Conservation (phyloP, 2,797 vertebrate genomes). For the Propithecus perrieri region DNA sequence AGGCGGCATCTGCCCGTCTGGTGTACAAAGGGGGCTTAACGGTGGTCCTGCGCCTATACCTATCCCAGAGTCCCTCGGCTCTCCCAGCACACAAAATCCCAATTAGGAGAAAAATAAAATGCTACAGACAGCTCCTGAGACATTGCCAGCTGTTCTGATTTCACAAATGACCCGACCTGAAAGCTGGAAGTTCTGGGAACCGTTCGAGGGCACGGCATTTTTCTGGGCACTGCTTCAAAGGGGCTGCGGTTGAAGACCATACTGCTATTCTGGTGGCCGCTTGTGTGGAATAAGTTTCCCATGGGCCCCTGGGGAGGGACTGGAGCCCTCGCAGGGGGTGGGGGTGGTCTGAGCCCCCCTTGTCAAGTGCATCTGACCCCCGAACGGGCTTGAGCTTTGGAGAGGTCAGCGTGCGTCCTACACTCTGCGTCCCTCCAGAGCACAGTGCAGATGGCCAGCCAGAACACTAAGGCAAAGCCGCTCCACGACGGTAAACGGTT, state of each 20-base stretch:
- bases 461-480: background rate
- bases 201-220: constrained; percentile 78
- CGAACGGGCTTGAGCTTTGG: constrained; percentile 5
- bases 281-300: constrained; percentile 87
- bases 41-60: background rate
- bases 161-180: constrained; percentile 79
- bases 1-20: background rate
- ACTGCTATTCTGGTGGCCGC: constrained; percentile 86
- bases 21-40: background rate
- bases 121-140: constrained; percentile 79
- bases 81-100: constrained; percentile 75
- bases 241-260: constrained; percentile 83
- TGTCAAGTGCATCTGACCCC: background rate
- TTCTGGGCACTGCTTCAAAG: constrained; percentile 86
- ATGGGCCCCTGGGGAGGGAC: constrained; percentile 74
- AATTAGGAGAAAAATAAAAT: constrained; percentile 64
- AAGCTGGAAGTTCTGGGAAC: constrained; percentile 83
- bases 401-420: background rate
- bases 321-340: constrained; percentile 57
- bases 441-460: background rate
- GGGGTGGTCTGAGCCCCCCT: constrained; percentile 45
- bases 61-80: constrained; percentile 66
- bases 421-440: background rate
- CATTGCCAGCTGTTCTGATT: constrained; percentile 80
- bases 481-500: background rate